These are phyloP conservation scores for Cerastis leucographa DNA, from an alignment of 2,888 invertebrate species.

Conservation along the genomic window DNA sequence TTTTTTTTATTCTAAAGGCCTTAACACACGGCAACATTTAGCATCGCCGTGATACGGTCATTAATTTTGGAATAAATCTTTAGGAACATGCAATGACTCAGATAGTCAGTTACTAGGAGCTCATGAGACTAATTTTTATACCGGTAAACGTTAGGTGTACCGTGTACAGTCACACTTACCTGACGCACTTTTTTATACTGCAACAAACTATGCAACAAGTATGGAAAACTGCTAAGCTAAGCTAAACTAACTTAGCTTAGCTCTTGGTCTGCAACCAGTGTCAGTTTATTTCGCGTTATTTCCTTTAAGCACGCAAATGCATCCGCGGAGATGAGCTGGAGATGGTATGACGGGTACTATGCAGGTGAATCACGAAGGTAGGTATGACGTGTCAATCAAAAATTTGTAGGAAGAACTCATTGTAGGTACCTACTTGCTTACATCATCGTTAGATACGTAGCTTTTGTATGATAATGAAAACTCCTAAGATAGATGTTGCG, in stretches of 20 bases:
- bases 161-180: background rate
- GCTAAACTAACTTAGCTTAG: no score
- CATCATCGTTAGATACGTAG: no score
- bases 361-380: slow-evolving; percentile 20
- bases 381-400: slow-evolving; percentile 18
- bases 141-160: slow-evolving; percentile 21
- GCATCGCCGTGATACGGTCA: slow-evolving; percentile 33
- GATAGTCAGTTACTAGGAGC: slow-evolving; percentile 25
- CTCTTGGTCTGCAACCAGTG: no score
- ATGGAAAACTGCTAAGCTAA: no score
- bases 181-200: no score
- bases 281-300: slow-evolving; percentile 1
- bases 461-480: no score
- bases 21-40: slow-evolving; percentile 30
- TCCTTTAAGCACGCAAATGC: slow-evolving; percentile 41
- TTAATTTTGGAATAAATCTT: slow-evolving; percentile 49
- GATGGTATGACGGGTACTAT: slow-evolving; percentile 21
- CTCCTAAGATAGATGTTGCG: background rate
- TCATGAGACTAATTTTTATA: slow-evolving; percentile 31
- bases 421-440: background rate
- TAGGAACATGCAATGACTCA: slow-evolving; percentile 39
- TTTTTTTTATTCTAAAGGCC: background rate
- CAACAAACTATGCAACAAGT: no score
- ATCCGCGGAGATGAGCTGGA: slow-evolving; percentile 44
- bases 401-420: background rate